phyloP scores from a whole-genome alignment of 2,797 vertebrate genomes.

The Chelonia mydas region DNA sequence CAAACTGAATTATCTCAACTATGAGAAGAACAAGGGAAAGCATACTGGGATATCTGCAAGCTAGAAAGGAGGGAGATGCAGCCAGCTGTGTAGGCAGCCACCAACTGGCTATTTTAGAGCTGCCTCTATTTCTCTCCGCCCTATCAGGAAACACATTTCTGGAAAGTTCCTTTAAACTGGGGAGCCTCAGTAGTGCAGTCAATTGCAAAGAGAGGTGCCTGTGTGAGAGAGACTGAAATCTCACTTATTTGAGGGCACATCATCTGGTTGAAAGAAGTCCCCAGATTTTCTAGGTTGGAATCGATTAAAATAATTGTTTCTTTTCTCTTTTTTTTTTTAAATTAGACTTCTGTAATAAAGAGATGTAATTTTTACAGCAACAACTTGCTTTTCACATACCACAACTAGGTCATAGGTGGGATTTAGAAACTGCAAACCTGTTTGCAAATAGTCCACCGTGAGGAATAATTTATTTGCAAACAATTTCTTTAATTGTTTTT shows the following conservation, averaged over 20 bases:
- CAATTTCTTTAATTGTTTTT: not conserved
- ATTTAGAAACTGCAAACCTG: not conserved
- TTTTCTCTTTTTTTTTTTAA: not conserved
- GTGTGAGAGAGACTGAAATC: not conserved
- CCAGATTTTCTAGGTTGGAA: not conserved
- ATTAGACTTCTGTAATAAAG: not conserved
- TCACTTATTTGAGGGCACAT: not conserved
- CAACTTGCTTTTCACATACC: not conserved
- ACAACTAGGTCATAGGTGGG: not conserved
- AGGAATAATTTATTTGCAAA: not conserved
- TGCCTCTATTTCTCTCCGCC: not conserved
- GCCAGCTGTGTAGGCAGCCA: not conserved
- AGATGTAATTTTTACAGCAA: slow-evolving; percentile 26
- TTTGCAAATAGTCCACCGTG: not conserved
- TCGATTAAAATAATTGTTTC: not conserved
- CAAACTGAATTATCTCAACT: fast-evolving
- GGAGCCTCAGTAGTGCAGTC: not conserved
- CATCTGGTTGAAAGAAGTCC: not conserved
- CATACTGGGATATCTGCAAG: fast-evolving
- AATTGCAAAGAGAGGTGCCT: not conserved
- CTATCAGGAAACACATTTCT: not conserved
- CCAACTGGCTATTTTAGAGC: fast-evolving
- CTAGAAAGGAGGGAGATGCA: fast-evolving
- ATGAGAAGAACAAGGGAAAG: not conserved
- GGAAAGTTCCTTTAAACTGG: fast-evolving